Conservation (phyloP, 2,888 invertebrate genomes). For the Erannis defoliaria region DNA sequence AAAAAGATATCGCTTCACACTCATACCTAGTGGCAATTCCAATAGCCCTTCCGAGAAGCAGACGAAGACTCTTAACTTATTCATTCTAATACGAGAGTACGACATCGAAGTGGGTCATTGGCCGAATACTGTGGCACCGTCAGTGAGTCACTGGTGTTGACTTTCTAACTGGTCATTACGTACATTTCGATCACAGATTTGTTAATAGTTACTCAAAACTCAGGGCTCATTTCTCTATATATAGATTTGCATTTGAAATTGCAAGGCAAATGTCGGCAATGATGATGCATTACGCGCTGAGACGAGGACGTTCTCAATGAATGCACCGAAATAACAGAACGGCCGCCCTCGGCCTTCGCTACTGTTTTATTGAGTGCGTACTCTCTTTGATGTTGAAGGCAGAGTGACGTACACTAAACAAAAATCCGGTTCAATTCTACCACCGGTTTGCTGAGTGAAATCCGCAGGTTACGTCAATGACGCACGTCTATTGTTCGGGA, state of each 20-base stretch:
- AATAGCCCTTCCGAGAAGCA: constrained; percentile 21
- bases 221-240: constrained; percentile 45
- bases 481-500: constrained; percentile 35
- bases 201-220: constrained; percentile 18
- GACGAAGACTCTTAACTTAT: constrained; percentile 38
- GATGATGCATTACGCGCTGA: constrained; percentile 60
- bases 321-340: constrained; percentile 74
- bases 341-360: constrained; percentile 72
- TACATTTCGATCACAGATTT: constrained; percentile 48
- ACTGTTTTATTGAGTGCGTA: constrained; percentile 53
- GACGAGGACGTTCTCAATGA: constrained; percentile 73
- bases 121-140: constrained; percentile 74
- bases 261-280: constrained; percentile 44
- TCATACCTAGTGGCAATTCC: constrained; percentile 1
- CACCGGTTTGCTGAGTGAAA: constrained; percentile 36
- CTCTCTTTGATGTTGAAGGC: constrained; percentile 47
- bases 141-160: constrained; percentile 73
- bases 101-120: constrained; percentile 78
- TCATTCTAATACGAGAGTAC: constrained; percentile 53
- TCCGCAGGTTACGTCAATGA: constrained; percentile 35
- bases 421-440: constrained; percentile 48
- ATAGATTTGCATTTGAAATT: constrained; percentile 35
- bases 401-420: constrained; percentile 48
- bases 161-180: constrained; percentile 64
- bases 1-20: not conserved